Conservation (phyloP, 2,797 vertebrate genomes). For the Phrynocephalus vlangalii region DNA sequence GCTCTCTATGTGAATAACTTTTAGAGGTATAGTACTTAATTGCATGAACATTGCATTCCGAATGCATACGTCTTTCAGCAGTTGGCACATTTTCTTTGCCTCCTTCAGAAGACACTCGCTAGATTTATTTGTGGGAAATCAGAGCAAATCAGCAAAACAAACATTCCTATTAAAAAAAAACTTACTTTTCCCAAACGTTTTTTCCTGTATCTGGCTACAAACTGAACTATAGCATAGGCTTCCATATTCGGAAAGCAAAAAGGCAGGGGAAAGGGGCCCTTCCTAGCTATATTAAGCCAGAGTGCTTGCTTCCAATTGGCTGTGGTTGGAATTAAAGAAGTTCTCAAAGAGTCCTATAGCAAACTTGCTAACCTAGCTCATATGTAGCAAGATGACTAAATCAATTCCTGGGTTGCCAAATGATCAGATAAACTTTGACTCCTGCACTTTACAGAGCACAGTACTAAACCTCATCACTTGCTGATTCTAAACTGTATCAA, state of each 20-base stretch:
- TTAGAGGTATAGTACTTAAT: not conserved
- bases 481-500: not conserved
- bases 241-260: not conserved
- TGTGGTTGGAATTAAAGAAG: not conserved
- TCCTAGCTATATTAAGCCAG: not conserved
- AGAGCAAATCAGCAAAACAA: not conserved
- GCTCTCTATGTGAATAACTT: not conserved
- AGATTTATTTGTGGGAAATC: not conserved
- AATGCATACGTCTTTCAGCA: not conserved
- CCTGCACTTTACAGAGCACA: not conserved
- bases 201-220: not conserved
- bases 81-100: not conserved
- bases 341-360: not conserved
- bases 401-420: not conserved
- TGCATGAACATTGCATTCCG: not conserved
- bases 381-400: not conserved
- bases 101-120: not conserved
- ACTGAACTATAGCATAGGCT: not conserved
- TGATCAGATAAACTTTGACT: not conserved
- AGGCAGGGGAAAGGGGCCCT: rapidly evolving
- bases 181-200: conserved; percentile 28
- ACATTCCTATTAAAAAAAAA: not conserved
- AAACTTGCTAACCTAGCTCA: not conserved
- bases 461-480: not conserved
- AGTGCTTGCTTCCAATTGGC: not conserved